Evolutionary conservation across 2,888 invertebrate species (phyloP).

Genomic region (Lycaena phlaeas): DNA sequence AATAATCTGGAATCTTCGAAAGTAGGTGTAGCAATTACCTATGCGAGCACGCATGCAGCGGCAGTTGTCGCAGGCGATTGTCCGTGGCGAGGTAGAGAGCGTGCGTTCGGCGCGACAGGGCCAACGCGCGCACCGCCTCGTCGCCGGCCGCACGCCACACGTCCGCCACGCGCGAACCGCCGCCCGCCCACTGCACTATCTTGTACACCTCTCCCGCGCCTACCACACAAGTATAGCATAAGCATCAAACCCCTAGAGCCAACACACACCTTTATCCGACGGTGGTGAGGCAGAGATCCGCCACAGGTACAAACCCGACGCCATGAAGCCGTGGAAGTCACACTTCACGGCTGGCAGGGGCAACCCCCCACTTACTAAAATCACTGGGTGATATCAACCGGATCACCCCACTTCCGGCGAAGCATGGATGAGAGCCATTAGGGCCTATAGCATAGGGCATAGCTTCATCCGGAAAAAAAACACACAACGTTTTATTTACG

Average conservation of each 20-base stretch:
- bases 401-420: too few species aligned
- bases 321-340: too few species aligned
- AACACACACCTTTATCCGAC: too few species aligned
- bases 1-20: too few species aligned
- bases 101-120: conserved; percentile 68
- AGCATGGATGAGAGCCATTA: too few species aligned
- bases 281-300: too few species aligned
- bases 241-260: not conserved
- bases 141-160: conserved; percentile 72
- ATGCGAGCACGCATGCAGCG: conserved; percentile 52
- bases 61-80: conserved; percentile 68
- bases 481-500: not conserved
- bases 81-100: conserved; percentile 76
- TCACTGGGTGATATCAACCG: too few species aligned
- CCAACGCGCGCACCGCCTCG: conserved; percentile 72
- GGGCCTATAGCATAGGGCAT: too few species aligned
- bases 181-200: conserved; percentile 76
- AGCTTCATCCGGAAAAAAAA: too few species aligned
- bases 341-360: too few species aligned
- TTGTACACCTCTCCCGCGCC: conserved; percentile 76
- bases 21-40: not conserved
- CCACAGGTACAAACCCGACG: too few species aligned
- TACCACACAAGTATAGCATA: conserved; percentile 22
- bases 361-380: too few species aligned
- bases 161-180: conserved; percentile 70